These are phyloP conservation scores for Abrostola triplasia DNA, from an alignment of 2,888 invertebrate species.

Conservation along the genomic window DNA sequence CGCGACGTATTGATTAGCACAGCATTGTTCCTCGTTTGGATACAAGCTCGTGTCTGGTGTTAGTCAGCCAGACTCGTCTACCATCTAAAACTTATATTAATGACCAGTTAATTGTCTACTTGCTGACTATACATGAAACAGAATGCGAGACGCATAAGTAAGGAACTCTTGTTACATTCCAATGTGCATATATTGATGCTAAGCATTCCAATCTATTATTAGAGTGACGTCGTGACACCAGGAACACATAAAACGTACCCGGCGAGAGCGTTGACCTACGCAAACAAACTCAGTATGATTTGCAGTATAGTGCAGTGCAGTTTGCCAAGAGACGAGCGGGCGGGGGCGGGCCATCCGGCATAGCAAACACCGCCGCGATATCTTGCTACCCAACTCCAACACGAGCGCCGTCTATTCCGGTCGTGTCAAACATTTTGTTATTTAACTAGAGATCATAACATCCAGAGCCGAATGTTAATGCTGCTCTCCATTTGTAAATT, in stretches of 20 bases:
- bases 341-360: slow-evolving; percentile 80
- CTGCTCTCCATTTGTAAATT: slow-evolving; percentile 70
- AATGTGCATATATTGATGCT: slow-evolving; percentile 78
- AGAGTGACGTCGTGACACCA: slow-evolving; percentile 86
- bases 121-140: slow-evolving; percentile 63
- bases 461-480: slow-evolving; percentile 60
- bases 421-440: slow-evolving; percentile 59
- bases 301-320: slow-evolving; percentile 83
- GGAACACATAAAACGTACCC: slow-evolving; percentile 85
- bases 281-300: slow-evolving; percentile 86
- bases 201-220: slow-evolving; percentile 87
- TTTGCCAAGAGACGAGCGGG: slow-evolving; percentile 84
- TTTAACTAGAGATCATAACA: slow-evolving; percentile 65
- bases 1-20: slow-evolving; percentile 60
- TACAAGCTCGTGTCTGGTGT: slow-evolving; percentile 61
- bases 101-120: slow-evolving; percentile 64
- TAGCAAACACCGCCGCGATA: slow-evolving; percentile 75
- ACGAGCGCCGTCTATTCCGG: slow-evolving; percentile 66
- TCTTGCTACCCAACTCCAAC: slow-evolving; percentile 74
- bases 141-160: slow-evolving; percentile 71
- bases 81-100: slow-evolving; percentile 67
- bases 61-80: slow-evolving; percentile 60
- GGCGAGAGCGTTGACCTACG: slow-evolving; percentile 84
- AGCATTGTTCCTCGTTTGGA: slow-evolving; percentile 69
- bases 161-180: slow-evolving; percentile 75